Evolutionary conservation across 2,797 vertebrate genomes (phyloP).

Genomic region (Catharus ustulatus): DNA sequence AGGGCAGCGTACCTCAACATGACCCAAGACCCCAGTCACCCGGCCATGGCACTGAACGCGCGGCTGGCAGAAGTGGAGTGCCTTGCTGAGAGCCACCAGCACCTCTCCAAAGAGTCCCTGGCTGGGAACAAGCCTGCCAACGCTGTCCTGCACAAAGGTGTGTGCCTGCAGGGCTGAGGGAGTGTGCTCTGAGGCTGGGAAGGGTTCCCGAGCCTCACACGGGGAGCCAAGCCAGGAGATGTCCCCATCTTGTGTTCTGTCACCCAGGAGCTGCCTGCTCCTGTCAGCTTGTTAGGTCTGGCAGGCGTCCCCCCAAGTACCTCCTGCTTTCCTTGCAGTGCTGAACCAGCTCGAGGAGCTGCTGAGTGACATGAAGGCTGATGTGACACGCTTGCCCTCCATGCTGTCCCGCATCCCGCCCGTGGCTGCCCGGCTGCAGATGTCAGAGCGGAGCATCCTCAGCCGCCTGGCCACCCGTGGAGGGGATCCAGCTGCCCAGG

Average conservation of each 20-base stretch:
- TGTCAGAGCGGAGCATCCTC: conserved; percentile 97
- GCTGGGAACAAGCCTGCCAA: conserved; percentile 98
- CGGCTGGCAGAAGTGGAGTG: conserved; percentile 97
- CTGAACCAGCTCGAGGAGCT: conserved; percentile 97
- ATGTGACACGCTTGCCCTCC: conserved; percentile 95
- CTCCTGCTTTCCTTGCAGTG: conserved; percentile 76
- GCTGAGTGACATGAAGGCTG: conserved; percentile 98
- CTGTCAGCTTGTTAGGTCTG: background rate
- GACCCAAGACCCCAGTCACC: conserved; percentile 94
- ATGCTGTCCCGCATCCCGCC: conserved; percentile 96
- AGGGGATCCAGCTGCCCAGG: conserved; percentile 88
- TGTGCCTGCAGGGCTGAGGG: background rate
- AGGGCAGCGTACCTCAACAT: conserved; percentile 96
- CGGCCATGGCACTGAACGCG: conserved; percentile 95
- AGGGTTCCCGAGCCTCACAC: background rate
- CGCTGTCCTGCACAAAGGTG: conserved; percentile 96
- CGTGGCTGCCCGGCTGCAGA: conserved; percentile 93
- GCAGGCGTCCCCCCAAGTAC: fast-evolving
- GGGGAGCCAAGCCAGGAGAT: background rate
- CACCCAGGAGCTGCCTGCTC: background rate
- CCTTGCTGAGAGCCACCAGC: conserved; percentile 97
- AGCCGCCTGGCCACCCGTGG: conserved; percentile 94
- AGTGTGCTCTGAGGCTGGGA: background rate
- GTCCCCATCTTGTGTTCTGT: background rate
- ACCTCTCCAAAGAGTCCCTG: conserved; percentile 97